Base-by-base conservation (phyloP, 2,113 vertebrate genomes). In the Micronycteris hirsuta region DNA sequence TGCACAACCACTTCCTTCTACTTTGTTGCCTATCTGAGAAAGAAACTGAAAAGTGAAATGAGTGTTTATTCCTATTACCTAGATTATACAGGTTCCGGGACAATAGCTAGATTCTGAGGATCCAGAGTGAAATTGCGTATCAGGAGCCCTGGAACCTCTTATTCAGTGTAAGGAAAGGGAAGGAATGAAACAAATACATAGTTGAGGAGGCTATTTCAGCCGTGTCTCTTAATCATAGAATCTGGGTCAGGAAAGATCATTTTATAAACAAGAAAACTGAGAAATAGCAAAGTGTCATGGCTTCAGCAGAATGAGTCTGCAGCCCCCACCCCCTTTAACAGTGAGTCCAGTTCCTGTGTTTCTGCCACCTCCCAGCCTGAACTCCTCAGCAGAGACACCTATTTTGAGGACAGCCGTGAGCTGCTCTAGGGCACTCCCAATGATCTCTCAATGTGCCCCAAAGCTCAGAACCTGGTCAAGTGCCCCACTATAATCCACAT, bases 21-120 rank as follows among this genome's bases (percentile, higher is more conserved):
- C 61, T 93, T 84, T 86, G 41, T 15, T 81, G 33, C n/a, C 19
- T 28, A 63, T 49, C 24, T 77, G 17, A 91, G 45, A 92, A 91
- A 71, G 28, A 95, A 96, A 91, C 49, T 89, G 45, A 95, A 93
- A 81, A 78, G 19, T 56, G 17, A 76, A 92, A 26, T 63, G 67
- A 71, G 26, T 63, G 5, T 54, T 83, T 73, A 89, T 89, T 94
- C 52, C 91, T 91, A 89, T 33, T 28, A 78, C 54, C 33, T 36
- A 78, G 47, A 43, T 65, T 70, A 61, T 15, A 43, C 1, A 61
- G 33, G 9, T 10, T 78, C 86, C 65, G 38, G 19, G 47, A 58
- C 76, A 90, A 90, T 0, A 43, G 41, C 73, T 86, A 63, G 22
- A 74, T 86, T 95, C 47, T 41, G 31, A 87, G 85, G 20, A n/a